Conservation (phyloP, 2,888 invertebrate genomes). For the Archips xylosteana region DNA sequence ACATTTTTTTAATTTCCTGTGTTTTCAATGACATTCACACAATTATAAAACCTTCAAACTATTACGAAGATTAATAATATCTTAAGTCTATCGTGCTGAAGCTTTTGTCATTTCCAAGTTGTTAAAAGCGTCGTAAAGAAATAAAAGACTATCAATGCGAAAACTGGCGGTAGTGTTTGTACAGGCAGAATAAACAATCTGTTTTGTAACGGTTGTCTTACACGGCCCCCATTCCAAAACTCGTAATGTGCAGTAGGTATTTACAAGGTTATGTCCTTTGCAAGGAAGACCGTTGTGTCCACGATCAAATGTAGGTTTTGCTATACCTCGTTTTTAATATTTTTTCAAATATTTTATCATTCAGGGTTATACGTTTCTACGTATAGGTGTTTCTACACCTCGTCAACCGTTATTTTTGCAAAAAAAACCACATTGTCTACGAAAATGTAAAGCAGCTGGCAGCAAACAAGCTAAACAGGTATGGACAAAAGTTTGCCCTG, state of each 20-base stretch:
- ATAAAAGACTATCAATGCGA: slow-evolving; percentile 25
- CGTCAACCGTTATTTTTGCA: slow-evolving; percentile 11
- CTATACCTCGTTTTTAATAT: neutral
- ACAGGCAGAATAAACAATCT: slow-evolving; percentile 37
- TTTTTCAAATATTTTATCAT: neutral
- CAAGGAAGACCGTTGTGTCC: slow-evolving; percentile 34
- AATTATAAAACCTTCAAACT: neutral
- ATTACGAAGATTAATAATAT: neutral
- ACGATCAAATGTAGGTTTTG: neutral
- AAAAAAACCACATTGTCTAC: slow-evolving; percentile 2
- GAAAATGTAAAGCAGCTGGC: slow-evolving; percentile 4
- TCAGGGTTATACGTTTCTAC: neutral
- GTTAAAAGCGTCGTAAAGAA: slow-evolving; percentile 22
- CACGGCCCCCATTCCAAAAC: slow-evolving; percentile 27
- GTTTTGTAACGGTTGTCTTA: slow-evolving; percentile 40
- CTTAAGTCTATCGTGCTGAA: neutral
- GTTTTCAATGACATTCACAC: neutral
- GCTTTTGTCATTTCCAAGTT: slow-evolving; percentile 6
- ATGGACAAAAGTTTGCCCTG: neutral
- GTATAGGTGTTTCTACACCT: too few relatives aligned
- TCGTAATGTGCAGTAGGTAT: slow-evolving; percentile 27
- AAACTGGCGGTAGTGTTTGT: slow-evolving; percentile 12
- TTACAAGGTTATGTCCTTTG: slow-evolving; percentile 34
- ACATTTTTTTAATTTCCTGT: neutral
- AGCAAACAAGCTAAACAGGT: slow-evolving; percentile 1